A percentile compares a stretch with the other conserved stretches of the same genome.
These are phyloP conservation scores for Thereuonema tuberculata DNA, from an alignment of 1,140 invertebrate species.

Conservation along the genomic window DNA sequence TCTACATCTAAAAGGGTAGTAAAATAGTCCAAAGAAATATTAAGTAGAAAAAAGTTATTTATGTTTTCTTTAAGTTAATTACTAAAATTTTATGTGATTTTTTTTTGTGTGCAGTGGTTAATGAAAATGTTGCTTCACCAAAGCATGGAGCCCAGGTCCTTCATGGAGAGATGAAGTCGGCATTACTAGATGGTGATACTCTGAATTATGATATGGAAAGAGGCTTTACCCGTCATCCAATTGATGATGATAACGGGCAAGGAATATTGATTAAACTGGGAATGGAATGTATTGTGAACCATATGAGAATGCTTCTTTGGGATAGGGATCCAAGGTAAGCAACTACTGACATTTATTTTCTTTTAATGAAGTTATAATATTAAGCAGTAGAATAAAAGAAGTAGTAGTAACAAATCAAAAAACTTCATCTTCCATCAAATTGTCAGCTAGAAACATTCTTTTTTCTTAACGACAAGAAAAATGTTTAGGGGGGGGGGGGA, in stretches of 20 bases:
- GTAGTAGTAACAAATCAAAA: no score
- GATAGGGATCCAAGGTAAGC: constrained; percentile 70
- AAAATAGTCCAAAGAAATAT: neutral
- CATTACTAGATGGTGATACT: constrained; percentile 73
- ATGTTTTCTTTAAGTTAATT: neutral
- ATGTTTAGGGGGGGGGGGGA: no score
- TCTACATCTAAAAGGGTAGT: no score
- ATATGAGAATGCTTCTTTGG: constrained; percentile 84
- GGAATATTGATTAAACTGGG: constrained; percentile 80
- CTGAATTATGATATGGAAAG: constrained; percentile 80
- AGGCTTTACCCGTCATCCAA: constrained; percentile 83
- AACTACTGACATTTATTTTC: no score
- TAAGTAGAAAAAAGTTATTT: neutral
- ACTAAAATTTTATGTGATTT: neutral
- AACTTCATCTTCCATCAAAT: no score
- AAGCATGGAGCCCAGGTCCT: constrained; percentile 65
- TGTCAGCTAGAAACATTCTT: no score
- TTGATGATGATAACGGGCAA: constrained; percentile 55
- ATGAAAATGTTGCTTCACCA: constrained; percentile 77
- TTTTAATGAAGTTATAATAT: neutral
- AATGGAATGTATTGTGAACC: constrained; percentile 80
- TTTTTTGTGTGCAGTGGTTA: constrained; percentile 44
- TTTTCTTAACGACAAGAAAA: no score
- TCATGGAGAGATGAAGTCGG: constrained; percentile 70
- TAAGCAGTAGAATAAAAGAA: no score